A percentile compares a stretch with the other conserved stretches of the same genome.
Conservation (phyloP, 2,888 invertebrate genomes). For the Sussaba pulchella region DNA sequence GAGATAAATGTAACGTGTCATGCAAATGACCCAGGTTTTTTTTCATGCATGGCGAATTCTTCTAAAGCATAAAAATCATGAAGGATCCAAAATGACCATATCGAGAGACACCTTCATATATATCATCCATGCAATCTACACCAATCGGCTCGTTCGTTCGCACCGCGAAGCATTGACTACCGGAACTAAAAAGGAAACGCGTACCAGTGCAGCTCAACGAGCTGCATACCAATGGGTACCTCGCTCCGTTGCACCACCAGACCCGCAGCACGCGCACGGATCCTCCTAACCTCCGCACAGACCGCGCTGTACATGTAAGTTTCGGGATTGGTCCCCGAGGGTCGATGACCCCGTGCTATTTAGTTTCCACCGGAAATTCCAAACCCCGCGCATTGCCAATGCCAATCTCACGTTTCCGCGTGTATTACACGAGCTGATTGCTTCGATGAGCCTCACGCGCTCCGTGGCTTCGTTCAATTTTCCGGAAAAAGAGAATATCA, state of each 20-base stretch:
- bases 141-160: constrained; percentile 51
- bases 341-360: constrained; percentile 62
- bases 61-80: no score
- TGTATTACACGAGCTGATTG: not conserved
- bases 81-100: no score
- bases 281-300: not conserved
- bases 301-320: constrained; percentile 31
- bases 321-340: constrained; percentile 32
- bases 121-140: no score
- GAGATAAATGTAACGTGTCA: no score
- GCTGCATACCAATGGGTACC: constrained; percentile 75
- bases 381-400: not conserved
- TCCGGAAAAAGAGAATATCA: constrained; percentile 45
- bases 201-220: constrained; percentile 67
- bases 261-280: not conserved
- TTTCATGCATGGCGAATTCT: no score
- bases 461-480: constrained; percentile 53
- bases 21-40: no score
- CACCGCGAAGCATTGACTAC: constrained; percentile 64
- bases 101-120: no score
- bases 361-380: constrained; percentile 44
- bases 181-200: constrained; percentile 76
- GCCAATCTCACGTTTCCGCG: not conserved
- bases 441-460: constrained; percentile 23
- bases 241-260: constrained; percentile 65